Conservation (phyloP, 2,113 vertebrate species). For the Oenanthe melanoleuca region DNA sequence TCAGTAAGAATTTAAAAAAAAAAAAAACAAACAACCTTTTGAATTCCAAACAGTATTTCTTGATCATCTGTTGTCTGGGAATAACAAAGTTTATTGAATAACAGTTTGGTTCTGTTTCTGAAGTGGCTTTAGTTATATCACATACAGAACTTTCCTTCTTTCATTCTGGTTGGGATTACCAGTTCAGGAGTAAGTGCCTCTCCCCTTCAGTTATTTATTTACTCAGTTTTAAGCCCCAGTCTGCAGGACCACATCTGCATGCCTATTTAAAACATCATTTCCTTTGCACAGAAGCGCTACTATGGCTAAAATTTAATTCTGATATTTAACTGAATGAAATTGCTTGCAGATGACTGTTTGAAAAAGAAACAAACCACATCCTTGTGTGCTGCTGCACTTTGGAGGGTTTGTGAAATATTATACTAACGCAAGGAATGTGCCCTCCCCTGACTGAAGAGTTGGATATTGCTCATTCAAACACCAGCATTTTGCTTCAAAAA, state of each 20-base stretch:
- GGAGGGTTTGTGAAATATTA: conserved; percentile 24
- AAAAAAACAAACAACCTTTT: neutral
- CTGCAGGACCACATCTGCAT: conserved; percentile 71
- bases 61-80: neutral
- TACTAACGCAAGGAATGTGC: neutral
- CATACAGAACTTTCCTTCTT: neutral
- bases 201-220: neutral
- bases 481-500: conserved; percentile 4
- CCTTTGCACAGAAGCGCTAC: conserved; percentile 76
- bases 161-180: neutral
- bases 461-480: conserved; percentile 30
- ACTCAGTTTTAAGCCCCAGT: neutral
- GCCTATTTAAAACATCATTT: conserved; percentile 77
- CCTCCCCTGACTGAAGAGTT: neutral
- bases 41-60: neutral
- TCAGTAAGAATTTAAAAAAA: neutral
- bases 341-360: conserved; percentile 76
- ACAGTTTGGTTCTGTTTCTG: neutral
- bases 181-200: neutral
- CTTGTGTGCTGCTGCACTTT: conserved; percentile 32
- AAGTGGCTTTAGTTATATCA: neutral
- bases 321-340: conserved; percentile 79
- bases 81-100: neutral
- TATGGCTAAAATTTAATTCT: conserved; percentile 77
- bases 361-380: conserved; percentile 71